Evolutionary conservation across 2,797 vertebrate species (phyloP).

Genomic region (Podarcis lilfordi): DNA sequence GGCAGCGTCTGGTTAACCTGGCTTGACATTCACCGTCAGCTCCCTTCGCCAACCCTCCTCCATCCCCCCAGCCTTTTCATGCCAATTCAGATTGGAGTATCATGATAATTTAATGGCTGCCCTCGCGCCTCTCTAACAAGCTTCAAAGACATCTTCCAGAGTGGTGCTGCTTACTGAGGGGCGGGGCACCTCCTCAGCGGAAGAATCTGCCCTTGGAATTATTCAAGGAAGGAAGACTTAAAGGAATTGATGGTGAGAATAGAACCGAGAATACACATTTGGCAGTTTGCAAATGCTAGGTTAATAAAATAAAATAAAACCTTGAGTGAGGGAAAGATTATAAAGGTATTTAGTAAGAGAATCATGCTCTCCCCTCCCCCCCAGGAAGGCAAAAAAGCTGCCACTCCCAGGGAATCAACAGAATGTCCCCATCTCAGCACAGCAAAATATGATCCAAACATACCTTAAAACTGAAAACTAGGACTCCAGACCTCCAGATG

Average conservation of each 20-base stretch:
- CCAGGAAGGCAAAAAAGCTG: not conserved
- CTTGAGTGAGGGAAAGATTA: not conserved
- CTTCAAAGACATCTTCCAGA: conserved; percentile 5
- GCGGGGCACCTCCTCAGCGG: not conserved
- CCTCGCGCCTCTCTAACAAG: conserved; percentile 7
- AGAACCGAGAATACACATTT: no score
- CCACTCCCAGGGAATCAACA: not conserved
- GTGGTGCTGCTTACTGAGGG: not conserved
- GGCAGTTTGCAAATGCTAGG: no score
- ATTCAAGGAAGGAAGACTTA: no score
- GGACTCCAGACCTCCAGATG: not conserved
- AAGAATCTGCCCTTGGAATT: no score
- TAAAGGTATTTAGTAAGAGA: not conserved
- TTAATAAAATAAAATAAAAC: no score
- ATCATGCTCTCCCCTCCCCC: no score
- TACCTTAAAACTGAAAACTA: not conserved
- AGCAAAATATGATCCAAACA: not conserved
- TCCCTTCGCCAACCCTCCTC: not conserved
- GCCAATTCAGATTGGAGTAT: not conserved
- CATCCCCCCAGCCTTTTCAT: conserved; percentile 6
- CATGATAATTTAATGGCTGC: not conserved
- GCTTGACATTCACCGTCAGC: not conserved
- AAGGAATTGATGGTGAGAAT: no score
- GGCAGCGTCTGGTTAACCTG: not conserved
- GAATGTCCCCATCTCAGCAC: not conserved